Base-by-base conservation (phyloP, 1,140 invertebrate genomes). In the Drosophila orena region DNA sequence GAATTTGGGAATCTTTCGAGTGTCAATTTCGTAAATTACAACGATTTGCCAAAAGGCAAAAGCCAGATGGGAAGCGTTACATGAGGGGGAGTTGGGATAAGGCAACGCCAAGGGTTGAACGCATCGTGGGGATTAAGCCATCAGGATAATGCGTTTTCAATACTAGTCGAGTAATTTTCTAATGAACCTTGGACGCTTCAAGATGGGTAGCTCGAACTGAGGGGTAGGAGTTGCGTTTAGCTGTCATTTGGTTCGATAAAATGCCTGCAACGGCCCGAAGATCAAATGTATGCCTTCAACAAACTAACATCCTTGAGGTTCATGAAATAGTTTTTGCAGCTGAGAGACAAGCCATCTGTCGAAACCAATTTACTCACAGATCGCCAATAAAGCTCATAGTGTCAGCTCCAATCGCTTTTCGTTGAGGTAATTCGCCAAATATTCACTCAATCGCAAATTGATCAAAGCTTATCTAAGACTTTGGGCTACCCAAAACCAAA, bases 11-110 rank as follows among this genome's bases (percentile, higher is more conserved):
- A 74, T 83, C 84, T 89, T 89, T 89, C 64, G 80, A 89, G 84
- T 89, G 84, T 90, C 84, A 89, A 89, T 89, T 89, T 89, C 84
- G 84, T 89, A 89, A 84, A 89, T 89, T 89, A 89, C 84, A 89
- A 78, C 84, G 71, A 89, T 90, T 89, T 89, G 77, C 38, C 85
- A 89, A 77, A 57, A 62, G 49, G 52, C 53, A 54, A 44, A 37
- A 43, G 46, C 40, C 54, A 77, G 72, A 57, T 64, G 55, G 49
- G 55, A 22, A 22, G 34, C 46, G 38, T 11, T 5, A 35, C 6
- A 12, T 15, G 44, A n/a, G 40, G 52, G 22, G 20, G 44, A 14
- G 10, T 20, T 44, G 11, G 8, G 20, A 7, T 10, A 20, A 44
- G 42, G 42, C 15, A 22, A 22, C 11, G 38, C 10, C 38, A 27